A percentile compares a stretch with the other conserved stretches of the same genome.
These are phyloP conservation scores for Maccullochella peelii DNA, from an alignment of 2,113 vertebrate genomes.

Conservation along the genomic window DNA sequence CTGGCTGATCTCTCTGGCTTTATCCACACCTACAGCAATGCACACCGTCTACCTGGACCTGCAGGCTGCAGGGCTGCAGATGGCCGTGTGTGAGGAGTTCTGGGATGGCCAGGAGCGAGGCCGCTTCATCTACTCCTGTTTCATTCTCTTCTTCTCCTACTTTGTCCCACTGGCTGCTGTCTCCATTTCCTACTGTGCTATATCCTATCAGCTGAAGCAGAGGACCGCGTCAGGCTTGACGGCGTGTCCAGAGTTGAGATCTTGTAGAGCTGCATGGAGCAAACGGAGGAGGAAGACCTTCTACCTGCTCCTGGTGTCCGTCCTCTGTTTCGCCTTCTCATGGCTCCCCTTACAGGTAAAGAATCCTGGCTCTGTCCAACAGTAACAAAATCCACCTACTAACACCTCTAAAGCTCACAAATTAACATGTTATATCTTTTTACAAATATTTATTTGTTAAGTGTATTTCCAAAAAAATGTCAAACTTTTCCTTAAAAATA, in stretches of 20 bases:
- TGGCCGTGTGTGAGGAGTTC: conserved; percentile 91
- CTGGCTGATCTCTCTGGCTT: conserved; percentile 85
- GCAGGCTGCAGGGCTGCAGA: conserved; percentile 83
- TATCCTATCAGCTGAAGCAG: conserved; percentile 84
- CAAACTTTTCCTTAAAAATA: not conserved
- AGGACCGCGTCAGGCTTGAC: conserved; percentile 80
- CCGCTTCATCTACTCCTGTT: conserved; percentile 88
- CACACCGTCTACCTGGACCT: conserved; percentile 89
- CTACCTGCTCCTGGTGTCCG: conserved; percentile 85
- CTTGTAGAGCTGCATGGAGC: conserved; percentile 82
- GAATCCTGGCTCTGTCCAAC: not conserved
- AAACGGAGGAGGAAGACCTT: conserved; percentile 89
- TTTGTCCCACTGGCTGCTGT: conserved; percentile 87
- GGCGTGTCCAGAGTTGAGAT: conserved; percentile 66
- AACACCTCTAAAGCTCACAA: not conserved
- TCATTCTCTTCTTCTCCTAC: conserved; percentile 89
- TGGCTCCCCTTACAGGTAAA: conserved; percentile 91
- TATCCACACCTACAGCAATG: conserved; percentile 83
- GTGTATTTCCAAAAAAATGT: not conserved
- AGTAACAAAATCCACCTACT: not conserved
- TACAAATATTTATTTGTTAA: too few relatives aligned
- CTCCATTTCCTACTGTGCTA: conserved; percentile 89
- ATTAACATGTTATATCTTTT: not conserved
- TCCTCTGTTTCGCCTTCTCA: conserved; percentile 89
- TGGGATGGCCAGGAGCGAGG: conserved; percentile 85